Evolutionary conservation across 1,140 invertebrate genomes (phyloP).

Genomic region (Microplitis demolitor): DNA sequence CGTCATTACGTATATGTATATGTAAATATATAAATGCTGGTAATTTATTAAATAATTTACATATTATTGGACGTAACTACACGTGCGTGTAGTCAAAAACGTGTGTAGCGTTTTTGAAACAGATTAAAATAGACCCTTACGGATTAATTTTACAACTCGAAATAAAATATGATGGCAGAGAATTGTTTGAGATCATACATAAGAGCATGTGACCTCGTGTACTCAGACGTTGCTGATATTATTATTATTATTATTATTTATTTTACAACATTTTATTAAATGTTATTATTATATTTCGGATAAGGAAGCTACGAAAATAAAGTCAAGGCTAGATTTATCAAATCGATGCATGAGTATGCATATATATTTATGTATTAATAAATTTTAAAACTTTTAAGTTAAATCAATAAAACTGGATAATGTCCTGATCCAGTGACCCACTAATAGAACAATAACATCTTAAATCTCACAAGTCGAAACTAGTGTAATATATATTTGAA

Average conservation of each 20-base stretch:
- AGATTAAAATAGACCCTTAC: not conserved
- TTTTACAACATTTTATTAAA: too few relatives aligned
- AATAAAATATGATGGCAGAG: not conserved
- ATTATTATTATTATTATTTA: not conserved
- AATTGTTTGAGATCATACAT: not conserved
- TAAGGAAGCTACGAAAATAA: not conserved
- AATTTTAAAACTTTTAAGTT: not conserved
- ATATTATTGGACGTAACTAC: not conserved
- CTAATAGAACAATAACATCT: not conserved
- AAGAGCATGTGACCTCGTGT: not conserved
- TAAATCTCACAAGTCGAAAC: too few relatives aligned
- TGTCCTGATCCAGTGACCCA: slow-evolving; percentile 19
- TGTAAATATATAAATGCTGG: not conserved
- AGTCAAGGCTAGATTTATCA: not conserved
- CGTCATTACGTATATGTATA: not conserved
- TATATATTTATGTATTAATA: not conserved
- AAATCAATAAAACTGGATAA: not conserved
- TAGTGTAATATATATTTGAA: too few relatives aligned
- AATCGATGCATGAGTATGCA: not conserved
- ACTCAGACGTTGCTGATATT: not conserved
- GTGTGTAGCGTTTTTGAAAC: not conserved
- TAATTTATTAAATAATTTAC: not conserved
- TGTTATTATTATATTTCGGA: too few relatives aligned
- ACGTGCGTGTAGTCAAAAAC: not conserved
- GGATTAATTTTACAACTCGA: not conserved